Evolutionary conservation across 2,113 vertebrate species (phyloP).

Genomic region (Cyprinodon tularosa): DNA sequence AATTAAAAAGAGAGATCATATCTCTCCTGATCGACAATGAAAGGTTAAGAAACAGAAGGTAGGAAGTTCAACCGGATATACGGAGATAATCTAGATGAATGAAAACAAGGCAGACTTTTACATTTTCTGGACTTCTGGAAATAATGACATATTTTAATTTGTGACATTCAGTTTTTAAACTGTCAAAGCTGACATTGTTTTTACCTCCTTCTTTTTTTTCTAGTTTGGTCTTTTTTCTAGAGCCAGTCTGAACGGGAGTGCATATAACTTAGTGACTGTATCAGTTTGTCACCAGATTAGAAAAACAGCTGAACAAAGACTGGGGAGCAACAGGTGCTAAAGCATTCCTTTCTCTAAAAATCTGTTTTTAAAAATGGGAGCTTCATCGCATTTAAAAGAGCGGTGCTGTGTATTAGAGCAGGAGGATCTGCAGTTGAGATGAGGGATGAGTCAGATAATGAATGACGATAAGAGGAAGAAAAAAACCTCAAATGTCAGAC

Average conservation of each 20-base stretch:
- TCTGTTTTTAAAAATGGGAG: neutral
- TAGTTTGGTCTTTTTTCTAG: neutral
- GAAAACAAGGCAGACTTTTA: too few species aligned
- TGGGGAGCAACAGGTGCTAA: neutral
- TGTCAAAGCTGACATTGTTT: too few species aligned
- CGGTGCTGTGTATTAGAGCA: neutral
- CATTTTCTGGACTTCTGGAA: neutral
- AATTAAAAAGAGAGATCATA: too few species aligned
- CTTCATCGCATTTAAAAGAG: neutral
- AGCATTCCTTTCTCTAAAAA: neutral
- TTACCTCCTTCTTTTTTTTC: too few species aligned
- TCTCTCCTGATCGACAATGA: too few species aligned
- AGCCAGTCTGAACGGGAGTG: neutral
- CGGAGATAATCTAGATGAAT: too few species aligned
- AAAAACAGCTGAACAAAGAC: neutral
- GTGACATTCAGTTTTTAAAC: neutral
- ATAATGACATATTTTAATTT: neutral
- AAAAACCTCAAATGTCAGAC: conserved; percentile 53
- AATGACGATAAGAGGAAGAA: neutral
- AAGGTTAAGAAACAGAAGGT: too few species aligned
- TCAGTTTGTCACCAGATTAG: neutral
- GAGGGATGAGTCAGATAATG: conserved; percentile 25
- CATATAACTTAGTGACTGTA: neutral
- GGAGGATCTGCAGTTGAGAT: conserved; percentile 11
- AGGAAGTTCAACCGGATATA: too few species aligned